Evolutionary conservation across 1,140 invertebrate species (phyloP).

Genomic region (Dinothrombium tinctorium): DNA sequence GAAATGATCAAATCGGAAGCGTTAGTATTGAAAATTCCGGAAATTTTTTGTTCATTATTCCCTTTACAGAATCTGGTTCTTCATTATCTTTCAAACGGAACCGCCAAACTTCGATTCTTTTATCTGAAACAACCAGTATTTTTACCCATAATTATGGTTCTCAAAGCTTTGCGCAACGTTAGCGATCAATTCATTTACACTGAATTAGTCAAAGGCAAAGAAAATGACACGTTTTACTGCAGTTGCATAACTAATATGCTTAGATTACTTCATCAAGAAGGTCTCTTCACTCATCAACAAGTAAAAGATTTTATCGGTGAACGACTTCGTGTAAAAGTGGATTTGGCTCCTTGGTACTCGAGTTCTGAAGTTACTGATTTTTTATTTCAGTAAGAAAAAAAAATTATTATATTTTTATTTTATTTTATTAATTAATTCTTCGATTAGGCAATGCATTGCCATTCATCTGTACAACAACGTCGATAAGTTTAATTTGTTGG

Average conservation of each 20-base stretch:
- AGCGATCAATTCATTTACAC: conserved; percentile 59
- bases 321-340: conserved; percentile 49
- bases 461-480: conserved; percentile 40
- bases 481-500: conserved; percentile 27
- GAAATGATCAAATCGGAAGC: conserved; percentile 42
- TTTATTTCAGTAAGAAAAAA: conserved; percentile 34
- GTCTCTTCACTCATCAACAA: conserved; percentile 43
- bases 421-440: conserved; percentile 3
- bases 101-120: conserved; percentile 54
- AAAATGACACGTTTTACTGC: conserved; percentile 46
- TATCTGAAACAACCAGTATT: conserved; percentile 54
- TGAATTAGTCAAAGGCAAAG: conserved; percentile 45
- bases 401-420: conserved; percentile 11
- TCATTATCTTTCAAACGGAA: conserved; percentile 71
- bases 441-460: conserved; percentile 39
- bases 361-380: conserved; percentile 50
- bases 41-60: conserved; percentile 6
- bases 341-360: conserved; percentile 39
- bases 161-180: conserved; percentile 59
- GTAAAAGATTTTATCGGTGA: conserved; percentile 54
- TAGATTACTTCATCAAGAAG: conserved; percentile 37
- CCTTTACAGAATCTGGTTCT: conserved; percentile 52
- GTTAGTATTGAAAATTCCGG: conserved; percentile 26
- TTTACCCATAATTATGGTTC: conserved; percentile 54
- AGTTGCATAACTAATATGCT: conserved; percentile 65